These are phyloP conservation scores for Vanacampus margaritifer DNA, from an alignment of 2,113 vertebrate species.

Conservation along the genomic window DNA sequence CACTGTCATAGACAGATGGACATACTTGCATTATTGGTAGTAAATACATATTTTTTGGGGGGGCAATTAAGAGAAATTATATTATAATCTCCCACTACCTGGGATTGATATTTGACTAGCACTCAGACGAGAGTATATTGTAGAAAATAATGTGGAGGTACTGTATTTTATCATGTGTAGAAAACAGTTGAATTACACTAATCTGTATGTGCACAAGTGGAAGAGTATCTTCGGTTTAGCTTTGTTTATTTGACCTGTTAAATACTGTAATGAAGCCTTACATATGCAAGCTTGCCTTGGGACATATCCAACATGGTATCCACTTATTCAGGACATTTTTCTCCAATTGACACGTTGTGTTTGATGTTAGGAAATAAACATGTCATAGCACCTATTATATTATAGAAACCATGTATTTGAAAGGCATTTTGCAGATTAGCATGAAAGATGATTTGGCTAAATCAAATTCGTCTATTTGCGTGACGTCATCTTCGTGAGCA, in stretches of 20 bases:
- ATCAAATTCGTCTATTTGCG: too few species aligned
- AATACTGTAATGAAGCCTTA: background rate
- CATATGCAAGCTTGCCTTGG: background rate
- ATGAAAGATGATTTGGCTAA: slow-evolving; percentile 1
- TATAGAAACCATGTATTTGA: slow-evolving; percentile 15
- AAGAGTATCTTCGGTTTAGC: background rate
- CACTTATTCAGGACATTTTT: background rate
- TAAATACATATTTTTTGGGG: background rate
- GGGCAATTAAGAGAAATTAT: background rate
- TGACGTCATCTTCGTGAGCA: too few species aligned
- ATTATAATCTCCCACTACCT: background rate
- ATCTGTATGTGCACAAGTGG: background rate
- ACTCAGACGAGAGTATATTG: background rate
- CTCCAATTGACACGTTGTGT: too few species aligned
- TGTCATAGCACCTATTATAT: slow-evolving; percentile 3
- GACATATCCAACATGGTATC: background rate
- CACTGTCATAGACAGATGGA: background rate
- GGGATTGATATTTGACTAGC: background rate
- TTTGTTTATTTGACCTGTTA: background rate
- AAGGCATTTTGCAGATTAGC: slow-evolving; percentile 23
- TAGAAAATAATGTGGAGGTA: background rate
- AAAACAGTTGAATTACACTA: background rate
- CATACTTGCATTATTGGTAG: background rate
- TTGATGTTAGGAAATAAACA: slow-evolving; percentile 6
- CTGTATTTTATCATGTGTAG: background rate